Evolutionary conservation across 2,888 invertebrate genomes (phyloP).

Genomic region (Chymomyza fuscimana): DNA sequence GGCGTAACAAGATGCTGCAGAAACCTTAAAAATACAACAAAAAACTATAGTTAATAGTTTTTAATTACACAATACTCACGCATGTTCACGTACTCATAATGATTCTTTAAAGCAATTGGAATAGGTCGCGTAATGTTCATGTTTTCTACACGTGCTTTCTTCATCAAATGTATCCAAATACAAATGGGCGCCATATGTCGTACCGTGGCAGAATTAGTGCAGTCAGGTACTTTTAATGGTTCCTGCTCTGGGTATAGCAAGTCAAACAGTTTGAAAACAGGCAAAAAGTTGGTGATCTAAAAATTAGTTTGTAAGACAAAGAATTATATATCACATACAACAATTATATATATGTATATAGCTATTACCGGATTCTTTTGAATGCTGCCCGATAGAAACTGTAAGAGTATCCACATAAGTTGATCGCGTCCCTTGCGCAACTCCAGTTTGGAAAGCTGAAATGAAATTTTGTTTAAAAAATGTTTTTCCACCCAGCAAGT

Average conservation of each 20-base stretch:
- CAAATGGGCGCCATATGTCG: slow-evolving; percentile 92
- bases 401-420: slow-evolving; percentile 98
- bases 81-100: slow-evolving; percentile 85
- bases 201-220: slow-evolving; percentile 87
- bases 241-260: slow-evolving; percentile 95
- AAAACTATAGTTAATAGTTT: neutral
- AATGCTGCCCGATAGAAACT: slow-evolving; percentile 98
- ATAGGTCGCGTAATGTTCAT: slow-evolving; percentile 88
- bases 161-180: slow-evolving; percentile 97
- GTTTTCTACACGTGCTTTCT: slow-evolving; percentile 94
- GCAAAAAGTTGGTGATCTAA: slow-evolving; percentile 90
- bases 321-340: slow-evolving; percentile 23
- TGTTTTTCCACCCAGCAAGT: neutral
- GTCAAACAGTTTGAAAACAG: slow-evolving; percentile 94
- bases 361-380: slow-evolving; percentile 90
- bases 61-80: too few species aligned
- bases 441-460: slow-evolving; percentile 86
- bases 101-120: slow-evolving; percentile 89
- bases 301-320: slow-evolving; percentile 47
- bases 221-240: slow-evolving; percentile 93
- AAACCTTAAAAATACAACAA: slow-evolving; percentile 82
- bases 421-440: slow-evolving; percentile 95
- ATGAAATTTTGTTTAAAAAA: neutral
- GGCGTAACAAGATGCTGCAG: slow-evolving; percentile 91
- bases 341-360: too few species aligned